phyloP scores from a whole-genome alignment of 92 coral and sea anemone genomes.

The Palythoa caribaeorum region DNA sequence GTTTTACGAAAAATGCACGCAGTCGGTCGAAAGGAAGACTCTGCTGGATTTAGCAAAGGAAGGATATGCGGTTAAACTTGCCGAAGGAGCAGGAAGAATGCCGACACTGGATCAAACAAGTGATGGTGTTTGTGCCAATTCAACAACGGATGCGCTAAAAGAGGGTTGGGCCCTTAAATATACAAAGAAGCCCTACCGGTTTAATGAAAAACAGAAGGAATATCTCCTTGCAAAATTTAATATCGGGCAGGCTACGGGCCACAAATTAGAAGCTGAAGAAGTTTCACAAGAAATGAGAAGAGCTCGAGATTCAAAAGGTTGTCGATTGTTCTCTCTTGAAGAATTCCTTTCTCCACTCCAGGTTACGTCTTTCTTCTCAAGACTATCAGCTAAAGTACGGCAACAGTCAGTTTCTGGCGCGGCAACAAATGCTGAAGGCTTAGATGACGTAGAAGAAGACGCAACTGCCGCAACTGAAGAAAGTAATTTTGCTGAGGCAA shows the following conservation, averaged over 20 bases:
- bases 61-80: conserved; percentile 2
- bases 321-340: conserved; percentile 36
- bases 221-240: conserved; percentile 54
- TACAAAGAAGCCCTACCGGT: conserved; percentile 44
- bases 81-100: conserved; percentile 29
- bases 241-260: conserved; percentile 51
- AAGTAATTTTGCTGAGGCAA: conserved; percentile 2
- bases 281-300: conserved; percentile 48
- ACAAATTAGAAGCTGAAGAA: conserved; percentile 43
- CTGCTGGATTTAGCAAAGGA: conserved; percentile 20
- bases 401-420: conserved; percentile 18
- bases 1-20: conserved; percentile 15
- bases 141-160: background rate
- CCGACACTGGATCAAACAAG: background rate
- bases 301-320: conserved; percentile 42
- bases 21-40: conserved; percentile 10
- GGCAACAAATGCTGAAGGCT: background rate
- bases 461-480: conserved; percentile 8
- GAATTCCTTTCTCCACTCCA: conserved; percentile 52
- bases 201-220: conserved; percentile 44
- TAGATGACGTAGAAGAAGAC: background rate
- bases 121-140: background rate
- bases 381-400: conserved; percentile 30
- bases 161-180: conserved; percentile 58
- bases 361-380: conserved; percentile 44